Evolutionary conservation across 2,888 invertebrate genomes (phyloP), one percentile per base, ranked within the genome.

Genomic region (Agrotis exclamationis): DNA sequence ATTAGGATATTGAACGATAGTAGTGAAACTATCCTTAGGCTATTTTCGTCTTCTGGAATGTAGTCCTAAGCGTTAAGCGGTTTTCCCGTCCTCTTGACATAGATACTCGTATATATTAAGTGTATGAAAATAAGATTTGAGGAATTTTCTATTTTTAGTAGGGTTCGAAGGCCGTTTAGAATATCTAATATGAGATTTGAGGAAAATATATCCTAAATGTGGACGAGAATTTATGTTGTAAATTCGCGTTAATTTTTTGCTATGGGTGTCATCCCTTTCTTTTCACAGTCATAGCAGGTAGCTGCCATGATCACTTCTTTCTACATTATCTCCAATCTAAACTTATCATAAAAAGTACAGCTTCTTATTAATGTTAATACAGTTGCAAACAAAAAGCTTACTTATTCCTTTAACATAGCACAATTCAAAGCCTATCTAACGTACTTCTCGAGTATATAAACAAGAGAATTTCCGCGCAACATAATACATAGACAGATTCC

Each of bases 401-500:
- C n/a, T n/a, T n/a, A n/a, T n/a, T n/a, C n/a, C n/a, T n/a, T n/a
- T n/a, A n/a, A n/a, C n/a, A n/a, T n/a, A n/a, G 39, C 9, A 39
- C 9, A 39, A 39, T 7, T 2, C 39, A 33, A n/a, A 33, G n/a
- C 33, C n/a, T 14, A 33, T 20, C 13, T 33, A 63, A 56, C 48
- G n/a, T 11, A 7, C 24, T 71, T 24, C 58, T 48, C 50, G 18
- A 64, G n/a, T 56, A 20, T 39, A 63, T 63, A 72, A 66, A 72
- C 53, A 51, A 69, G 50, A 44, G 33, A 20, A 57, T 68, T 51
- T 66, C 51, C 53, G 44, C 33, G 18, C 16, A 69, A 60, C 45
- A 50, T 63, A 56, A 59, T 57, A 51, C 57, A 53, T 63, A 39
- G 11, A 60, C 57, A 60, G 53, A 73, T 80, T 80, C 67, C 69